A percentile compares a stretch with the other conserved stretches of the same genome.
phyloP scores from a whole-genome alignment of 2,888 invertebrate species.

The Caenorhabditis panamensis region DNA sequence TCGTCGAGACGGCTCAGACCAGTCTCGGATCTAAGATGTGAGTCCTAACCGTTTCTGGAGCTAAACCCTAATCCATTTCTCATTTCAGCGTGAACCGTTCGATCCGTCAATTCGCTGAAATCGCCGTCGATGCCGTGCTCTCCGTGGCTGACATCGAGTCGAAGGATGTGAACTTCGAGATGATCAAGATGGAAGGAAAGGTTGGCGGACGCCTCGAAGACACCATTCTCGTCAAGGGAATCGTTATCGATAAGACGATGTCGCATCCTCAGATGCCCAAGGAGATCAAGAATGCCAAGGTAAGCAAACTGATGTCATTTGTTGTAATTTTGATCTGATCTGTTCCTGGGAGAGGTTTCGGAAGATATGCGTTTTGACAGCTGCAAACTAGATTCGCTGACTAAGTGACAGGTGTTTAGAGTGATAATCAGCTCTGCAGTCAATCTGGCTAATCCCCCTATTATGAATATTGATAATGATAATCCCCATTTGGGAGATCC shows the following conservation, averaged over 20 bases:
- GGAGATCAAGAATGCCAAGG: conserved; percentile 79
- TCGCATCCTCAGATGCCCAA: conserved; percentile 97
- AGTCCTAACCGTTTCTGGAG: not conserved
- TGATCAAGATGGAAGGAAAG: conserved; percentile 98
- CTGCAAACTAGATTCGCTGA: not conserved
- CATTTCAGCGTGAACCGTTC: conserved; percentile 94
- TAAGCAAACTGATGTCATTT: conserved; percentile 10
- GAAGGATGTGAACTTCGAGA: conserved; percentile 97
- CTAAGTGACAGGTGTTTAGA: not conserved
- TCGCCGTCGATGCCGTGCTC: conserved; percentile 96
- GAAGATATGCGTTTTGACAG: not conserved
- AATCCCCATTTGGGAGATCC: not conserved
- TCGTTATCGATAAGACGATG: conserved; percentile 94
- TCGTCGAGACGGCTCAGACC: conserved; percentile 96
- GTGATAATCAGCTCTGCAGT: not conserved
- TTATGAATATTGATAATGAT: not conserved
- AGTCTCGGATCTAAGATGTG: conserved; percentile 97
- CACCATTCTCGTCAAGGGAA: conserved; percentile 95
- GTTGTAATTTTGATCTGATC: not conserved
- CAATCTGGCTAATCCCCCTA: not conserved
- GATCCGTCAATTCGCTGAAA: conserved; percentile 97
- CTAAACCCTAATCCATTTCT: not conserved
- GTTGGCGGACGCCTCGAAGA: conserved; percentile 95
- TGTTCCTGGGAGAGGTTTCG: not conserved
- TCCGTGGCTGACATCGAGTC: conserved; percentile 95